phyloP scores from a whole-genome alignment of 2,888 invertebrate species.

The Cephus nigrinus region DNA sequence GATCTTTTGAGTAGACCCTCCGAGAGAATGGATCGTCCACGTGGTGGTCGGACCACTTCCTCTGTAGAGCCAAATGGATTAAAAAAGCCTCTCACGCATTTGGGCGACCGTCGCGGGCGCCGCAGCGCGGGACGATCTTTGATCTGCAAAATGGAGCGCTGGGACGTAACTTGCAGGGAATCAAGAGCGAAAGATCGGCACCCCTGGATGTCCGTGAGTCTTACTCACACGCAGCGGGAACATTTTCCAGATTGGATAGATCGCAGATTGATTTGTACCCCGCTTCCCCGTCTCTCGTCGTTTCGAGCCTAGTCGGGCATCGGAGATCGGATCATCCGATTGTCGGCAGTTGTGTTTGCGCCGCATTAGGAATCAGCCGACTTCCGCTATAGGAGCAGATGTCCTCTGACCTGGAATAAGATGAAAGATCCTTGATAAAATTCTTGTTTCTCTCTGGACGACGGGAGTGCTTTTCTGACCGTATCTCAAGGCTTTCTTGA shows the following conservation, averaged over 20 bases:
- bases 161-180: background rate
- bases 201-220: background rate
- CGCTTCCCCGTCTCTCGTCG: constrained; percentile 10
- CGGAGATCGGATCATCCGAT: constrained; percentile 46
- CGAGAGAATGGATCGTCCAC: background rate
- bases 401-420: constrained; percentile 49
- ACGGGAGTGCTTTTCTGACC: background rate
- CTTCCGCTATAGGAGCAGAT: constrained; percentile 38
- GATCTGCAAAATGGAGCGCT: constrained; percentile 16
- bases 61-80: background rate
- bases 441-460: background rate
- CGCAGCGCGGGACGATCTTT: constrained; percentile 8
- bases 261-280: constrained; percentile 44
- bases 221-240: constrained; percentile 29
- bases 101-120: background rate
- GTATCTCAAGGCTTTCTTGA: background rate
- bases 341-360: constrained; percentile 47
- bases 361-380: constrained; percentile 48
- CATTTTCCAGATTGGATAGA: constrained; percentile 45
- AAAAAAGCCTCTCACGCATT: background rate
- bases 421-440: constrained; percentile 46
- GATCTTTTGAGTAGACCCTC: background rate
- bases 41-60: background rate
- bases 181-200: background rate
- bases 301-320: background rate